Percentiles rank a stretch among this genome's conserved stretches.
Conservation (phyloP, 2,113 vertebrate genomes). For the Alosa alosa region DNA sequence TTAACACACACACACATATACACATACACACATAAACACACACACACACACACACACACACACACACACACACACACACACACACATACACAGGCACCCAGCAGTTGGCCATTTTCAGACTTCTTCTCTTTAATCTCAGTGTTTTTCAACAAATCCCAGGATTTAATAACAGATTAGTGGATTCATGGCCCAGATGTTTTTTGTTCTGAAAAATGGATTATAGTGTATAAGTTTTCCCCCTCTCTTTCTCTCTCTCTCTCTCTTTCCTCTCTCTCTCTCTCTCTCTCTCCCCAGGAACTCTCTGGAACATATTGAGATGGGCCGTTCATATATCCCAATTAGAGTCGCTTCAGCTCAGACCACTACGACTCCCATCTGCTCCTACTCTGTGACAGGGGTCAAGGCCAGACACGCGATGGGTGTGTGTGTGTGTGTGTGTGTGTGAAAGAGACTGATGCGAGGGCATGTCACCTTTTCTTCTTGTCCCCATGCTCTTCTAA, state of each 20-base stretch:
- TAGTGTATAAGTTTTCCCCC: conserved; percentile 83
- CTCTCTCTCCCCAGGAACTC: conserved; percentile 73
- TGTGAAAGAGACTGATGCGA: background rate
- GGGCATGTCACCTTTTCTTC: conserved; percentile 3
- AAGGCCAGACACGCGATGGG: conserved; percentile 28
- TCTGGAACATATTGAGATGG: conserved; percentile 81
- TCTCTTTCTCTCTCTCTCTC: conserved; percentile 36
- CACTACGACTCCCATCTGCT: conserved; percentile 79
- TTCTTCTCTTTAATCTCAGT: conserved; percentile 96
- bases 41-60: conserved; percentile 53
- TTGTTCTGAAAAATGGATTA: conserved; percentile 99
- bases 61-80: conserved; percentile 59
- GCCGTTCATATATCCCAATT: conserved; percentile 79
- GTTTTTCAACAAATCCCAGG: conserved; percentile 98
- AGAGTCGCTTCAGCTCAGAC: conserved; percentile 73
- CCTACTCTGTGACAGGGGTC: conserved; percentile 67
- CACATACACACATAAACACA: conserved; percentile 59
- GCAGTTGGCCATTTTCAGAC: conserved; percentile 90
- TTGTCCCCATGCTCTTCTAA: conserved; percentile 7
- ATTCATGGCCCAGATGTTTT: conserved; percentile 98
- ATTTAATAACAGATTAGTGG: conserved; percentile 99
- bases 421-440: conserved; percentile 30
- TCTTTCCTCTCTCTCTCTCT: conserved; percentile 41
- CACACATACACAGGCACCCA: conserved; percentile 45
- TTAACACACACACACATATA: conserved; percentile 48